phyloP scores from a whole-genome alignment of 2,113 vertebrate species.

The Alces alces region DNA sequence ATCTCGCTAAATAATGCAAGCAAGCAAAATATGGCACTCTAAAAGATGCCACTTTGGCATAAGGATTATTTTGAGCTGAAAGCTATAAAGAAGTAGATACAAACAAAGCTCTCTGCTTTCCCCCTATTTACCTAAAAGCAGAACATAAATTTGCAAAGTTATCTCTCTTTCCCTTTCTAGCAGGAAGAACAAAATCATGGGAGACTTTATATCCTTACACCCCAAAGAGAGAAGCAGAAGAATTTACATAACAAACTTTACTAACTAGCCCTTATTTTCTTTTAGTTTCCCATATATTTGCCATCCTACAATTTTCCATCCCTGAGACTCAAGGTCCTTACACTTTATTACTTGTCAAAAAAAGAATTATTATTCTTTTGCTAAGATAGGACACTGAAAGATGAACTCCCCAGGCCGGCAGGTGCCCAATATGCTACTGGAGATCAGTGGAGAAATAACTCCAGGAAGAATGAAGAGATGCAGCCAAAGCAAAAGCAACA shows the following conservation, averaged over 20 bases:
- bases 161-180: background rate
- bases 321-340: background rate
- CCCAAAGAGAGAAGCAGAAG: background rate
- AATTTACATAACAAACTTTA: background rate
- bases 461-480: background rate
- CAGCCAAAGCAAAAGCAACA: background rate
- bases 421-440: background rate
- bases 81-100: background rate
- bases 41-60: background rate
- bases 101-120: background rate
- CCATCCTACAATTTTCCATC: background rate
- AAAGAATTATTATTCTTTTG: background rate
- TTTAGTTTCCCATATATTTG: background rate
- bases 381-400: background rate
- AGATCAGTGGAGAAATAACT: background rate
- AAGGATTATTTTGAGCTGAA: background rate
- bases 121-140: background rate
- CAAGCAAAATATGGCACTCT: background rate
- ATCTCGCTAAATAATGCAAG: background rate
- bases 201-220: background rate
- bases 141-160: background rate
- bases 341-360: background rate
- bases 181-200: background rate
- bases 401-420: background rate
- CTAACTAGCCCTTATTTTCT: background rate